These are phyloP conservation scores for Eptatretus burgeri DNA, from an alignment of 2,113 vertebrate genomes.

Conservation along the genomic window DNA sequence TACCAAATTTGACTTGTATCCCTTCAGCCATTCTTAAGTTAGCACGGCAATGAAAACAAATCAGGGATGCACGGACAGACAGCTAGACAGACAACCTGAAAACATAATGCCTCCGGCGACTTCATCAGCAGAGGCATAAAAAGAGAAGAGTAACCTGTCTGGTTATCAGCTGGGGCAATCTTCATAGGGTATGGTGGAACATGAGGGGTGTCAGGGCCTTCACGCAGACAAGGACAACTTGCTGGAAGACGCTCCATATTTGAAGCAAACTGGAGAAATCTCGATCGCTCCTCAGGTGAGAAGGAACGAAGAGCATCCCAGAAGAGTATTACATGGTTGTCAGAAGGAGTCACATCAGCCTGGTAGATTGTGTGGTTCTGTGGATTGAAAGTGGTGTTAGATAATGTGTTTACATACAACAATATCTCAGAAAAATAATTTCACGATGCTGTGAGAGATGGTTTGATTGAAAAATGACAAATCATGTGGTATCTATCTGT, in stretches of 20 bases:
- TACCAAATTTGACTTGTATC: too few species aligned
- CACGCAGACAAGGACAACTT: conserved; percentile 84
- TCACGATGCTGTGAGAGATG: too few species aligned
- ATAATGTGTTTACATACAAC: too few species aligned
- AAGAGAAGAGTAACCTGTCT: conserved; percentile 29
- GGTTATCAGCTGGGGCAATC: conserved; percentile 69
- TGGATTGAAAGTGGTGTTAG: accelerated
- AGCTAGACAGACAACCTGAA: too few species aligned
- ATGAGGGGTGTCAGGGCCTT: conserved; percentile 68
- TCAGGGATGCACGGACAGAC: too few species aligned
- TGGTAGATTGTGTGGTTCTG: conserved; percentile 99
- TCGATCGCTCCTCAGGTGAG: conserved; percentile 90
- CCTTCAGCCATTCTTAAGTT: too few species aligned
- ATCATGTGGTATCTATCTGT: too few species aligned
- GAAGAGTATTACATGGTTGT: conserved; percentile 93
- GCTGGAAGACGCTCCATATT: conserved; percentile 94
- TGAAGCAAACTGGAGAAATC: conserved; percentile 94
- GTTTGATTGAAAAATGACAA: too few species aligned
- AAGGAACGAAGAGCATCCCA: conserved; percentile 77
- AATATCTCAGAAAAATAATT: too few species aligned
- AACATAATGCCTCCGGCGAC: too few species aligned
- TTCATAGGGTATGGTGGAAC: conserved; percentile 96
- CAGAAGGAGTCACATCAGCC: conserved; percentile 86
- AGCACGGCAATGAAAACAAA: too few species aligned
- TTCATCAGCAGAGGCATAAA: neutral